Percentiles rank a stretch among this genome's conserved stretches.
phyloP scores from a whole-genome alignment of 2,113 vertebrate species.

The Etheostoma spectabile region DNA sequence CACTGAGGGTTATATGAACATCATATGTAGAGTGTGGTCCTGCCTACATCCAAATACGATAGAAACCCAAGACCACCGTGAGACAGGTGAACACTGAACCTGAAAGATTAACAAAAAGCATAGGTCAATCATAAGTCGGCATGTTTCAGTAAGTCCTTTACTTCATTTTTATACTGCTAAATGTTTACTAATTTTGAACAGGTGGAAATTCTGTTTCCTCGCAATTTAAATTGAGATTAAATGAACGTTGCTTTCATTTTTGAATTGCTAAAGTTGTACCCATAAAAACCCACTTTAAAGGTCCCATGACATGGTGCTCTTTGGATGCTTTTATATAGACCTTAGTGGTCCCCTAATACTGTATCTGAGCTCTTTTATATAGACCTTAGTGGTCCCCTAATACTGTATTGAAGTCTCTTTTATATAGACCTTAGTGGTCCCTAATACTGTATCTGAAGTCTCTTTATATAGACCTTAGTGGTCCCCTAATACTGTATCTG shows the following conservation, averaged over 20 bases:
- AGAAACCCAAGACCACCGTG: slow-evolving; percentile 85
- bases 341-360: no score
- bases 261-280: neutral
- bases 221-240: neutral
- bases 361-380: no score
- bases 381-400: no score
- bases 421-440: no score
- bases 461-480: no score
- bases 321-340: no score
- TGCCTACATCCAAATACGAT: slow-evolving; percentile 85
- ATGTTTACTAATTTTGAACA: neutral
- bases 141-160: neutral
- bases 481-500: no score
- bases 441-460: no score
- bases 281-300: neutral
- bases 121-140: neutral
- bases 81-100: slow-evolving; percentile 87
- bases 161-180: neutral
- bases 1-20: neutral
- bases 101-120: slow-evolving; percentile 46
- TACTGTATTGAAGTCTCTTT: no score
- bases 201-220: neutral
- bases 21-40: neutral
- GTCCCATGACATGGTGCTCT: no score
- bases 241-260: neutral